Evolutionary conservation across 1,140 invertebrate species (phyloP), one percentile per base, ranked within the genome.

Genomic region (Brachionus koreanus): DNA sequence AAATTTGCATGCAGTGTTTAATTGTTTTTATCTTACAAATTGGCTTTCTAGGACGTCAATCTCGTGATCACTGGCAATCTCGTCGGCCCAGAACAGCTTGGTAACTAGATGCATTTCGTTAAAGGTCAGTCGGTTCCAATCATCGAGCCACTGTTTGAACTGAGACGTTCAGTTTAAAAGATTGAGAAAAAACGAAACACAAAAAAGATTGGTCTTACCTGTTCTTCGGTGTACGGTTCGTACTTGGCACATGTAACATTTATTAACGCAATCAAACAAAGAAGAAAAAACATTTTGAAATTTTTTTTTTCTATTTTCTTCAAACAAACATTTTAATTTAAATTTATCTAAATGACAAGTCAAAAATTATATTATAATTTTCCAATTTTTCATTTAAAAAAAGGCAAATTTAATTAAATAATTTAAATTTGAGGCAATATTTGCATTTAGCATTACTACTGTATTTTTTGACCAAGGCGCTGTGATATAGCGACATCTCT

Each of bases 1-100:
- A 57, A 57, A 19, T 57, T 57, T 65, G 33, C 33, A 65, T 33
- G 63, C 63, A 65, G 13, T 33, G 25, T 33, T 37, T 35, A 37
- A 9, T 69, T 69, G 7, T 69, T 16, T 39, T 69, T 35, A 16
- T 69, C 65, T 69, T 69, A 69, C 65, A 69, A 69, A 69, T 69
- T 69, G 33, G 29, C 35, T 69, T 69, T 69, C 65, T 19, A 69
- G 35, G 12, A 69, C 12, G 39, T 69, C 35, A 16, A 69, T 69
- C 37, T 69, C 65, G 6, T 19, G 13, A 69, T 69, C 65, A n/a
- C 35, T 43, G 29, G 33, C 65, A 39, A 69, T 69, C 19, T 69
- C 65, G 35, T 69, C 65, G 0, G 65, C 10, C 65, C 65, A 69
- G 10, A 69, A 37, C 5, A 69, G 16, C 10, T 69, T 69, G 12